Evolutionary conservation across 35 echinoderm and acorn worm species (phyloP).

Genomic region (Patiria miniata): DNA sequence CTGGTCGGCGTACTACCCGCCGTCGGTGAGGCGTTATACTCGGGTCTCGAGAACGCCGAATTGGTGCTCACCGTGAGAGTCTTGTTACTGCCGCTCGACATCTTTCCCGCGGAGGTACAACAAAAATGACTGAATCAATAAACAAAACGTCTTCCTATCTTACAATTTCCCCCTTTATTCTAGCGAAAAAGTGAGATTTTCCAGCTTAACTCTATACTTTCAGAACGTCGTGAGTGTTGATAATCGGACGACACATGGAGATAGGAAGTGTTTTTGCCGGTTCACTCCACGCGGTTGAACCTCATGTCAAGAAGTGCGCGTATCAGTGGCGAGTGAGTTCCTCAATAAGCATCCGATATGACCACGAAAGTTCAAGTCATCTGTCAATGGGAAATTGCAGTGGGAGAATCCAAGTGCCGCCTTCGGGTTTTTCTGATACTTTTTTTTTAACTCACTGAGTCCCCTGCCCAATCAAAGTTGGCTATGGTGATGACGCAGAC

Average conservation of each 20-base stretch:
- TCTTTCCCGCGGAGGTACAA: background rate
- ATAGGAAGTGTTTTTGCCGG: background rate
- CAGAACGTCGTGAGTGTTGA: no score
- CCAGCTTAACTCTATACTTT: no score
- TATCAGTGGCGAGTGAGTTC: constrained; percentile 33
- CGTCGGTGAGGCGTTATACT: constrained; percentile 39
- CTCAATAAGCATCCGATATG: constrained; percentile 30
- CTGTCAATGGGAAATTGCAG: constrained; percentile 68
- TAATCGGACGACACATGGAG: background rate
- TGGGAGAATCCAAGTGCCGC: constrained; percentile 22
- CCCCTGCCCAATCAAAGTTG: constrained; percentile 23
- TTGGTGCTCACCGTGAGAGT: constrained; percentile 64
- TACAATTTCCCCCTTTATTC: no score
- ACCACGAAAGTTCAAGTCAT: constrained; percentile 43
- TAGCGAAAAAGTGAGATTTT: no score
- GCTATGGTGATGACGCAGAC: background rate
- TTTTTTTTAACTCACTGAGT: background rate
- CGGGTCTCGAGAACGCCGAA: constrained; percentile 54
- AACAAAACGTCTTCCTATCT: no score
- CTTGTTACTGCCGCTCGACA: constrained; percentile 23
- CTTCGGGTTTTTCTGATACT: background rate
- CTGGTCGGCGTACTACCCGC: constrained; percentile 24
- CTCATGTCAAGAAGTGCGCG: constrained; percentile 29
- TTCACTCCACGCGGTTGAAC: background rate
- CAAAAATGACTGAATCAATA: background rate